Evolutionary conservation across 2,888 invertebrate genomes (phyloP), one percentile per base, ranked within the genome.

Genomic region (Epinotia ramella): DNA sequence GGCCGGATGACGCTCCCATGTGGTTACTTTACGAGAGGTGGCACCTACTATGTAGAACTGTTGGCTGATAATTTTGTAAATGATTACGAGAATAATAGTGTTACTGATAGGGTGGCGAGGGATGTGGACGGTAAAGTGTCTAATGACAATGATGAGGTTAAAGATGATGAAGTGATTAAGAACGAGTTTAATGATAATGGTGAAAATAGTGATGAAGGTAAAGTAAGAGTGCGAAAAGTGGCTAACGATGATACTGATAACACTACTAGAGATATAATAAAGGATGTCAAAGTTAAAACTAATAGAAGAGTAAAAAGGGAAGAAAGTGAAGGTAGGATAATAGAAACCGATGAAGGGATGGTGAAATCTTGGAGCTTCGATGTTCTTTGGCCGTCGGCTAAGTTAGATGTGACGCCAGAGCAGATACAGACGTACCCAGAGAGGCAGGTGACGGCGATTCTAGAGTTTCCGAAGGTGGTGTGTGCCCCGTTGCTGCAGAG

Each of bases 361-460:
- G 89, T 94, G 9, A 94, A 94, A 65, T 92, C 95, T 3, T 95
- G 95, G 90, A 95, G 96, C 76, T 95, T 98, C 82, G 97, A 98
- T 82, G 97, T 98, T 7, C 95, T 97, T 89, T 98, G 98, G 98
- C 97, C 98, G 7, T 95, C 95, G 76, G 97, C 97, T 0, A 95
- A 95, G 78, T 88, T 98, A 81, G 95, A 96, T 69, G 95, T 97
- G 67, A 96, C 96, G 74, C 97, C 97, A 4, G 96, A 97, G 82
- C 96, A 96, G 81, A 96, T 98, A 71, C 96, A 96, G 83, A 98
- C 98, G 66, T 98, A 97, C 89, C 97, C 98, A 5, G 96, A 96
- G 84, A 93, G 95, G 77, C 96, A 96, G 44, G 96, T 97, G 78
- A 96, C 95, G 80, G 97, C 97, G 0, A 96, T 96, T 4, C 86